Percentiles rank a stretch among this genome's conserved stretches.
phyloP scores from a whole-genome alignment of 2,888 invertebrate genomes.

The Dermolepida albohirtum region DNA sequence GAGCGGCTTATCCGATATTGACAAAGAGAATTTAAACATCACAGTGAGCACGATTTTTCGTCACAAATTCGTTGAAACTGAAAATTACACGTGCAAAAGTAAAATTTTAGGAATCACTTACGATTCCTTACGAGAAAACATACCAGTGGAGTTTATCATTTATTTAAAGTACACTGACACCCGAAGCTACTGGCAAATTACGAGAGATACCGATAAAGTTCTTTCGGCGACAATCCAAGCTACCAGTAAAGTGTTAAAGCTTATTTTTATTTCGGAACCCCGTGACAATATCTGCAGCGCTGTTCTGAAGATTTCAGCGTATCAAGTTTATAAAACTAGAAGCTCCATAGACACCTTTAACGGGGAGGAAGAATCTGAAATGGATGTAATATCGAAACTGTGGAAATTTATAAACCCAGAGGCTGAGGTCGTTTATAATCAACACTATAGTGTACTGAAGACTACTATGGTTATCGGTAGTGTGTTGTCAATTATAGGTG shows the following conservation, averaged over 20 bases:
- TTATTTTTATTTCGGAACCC: constrained; percentile 11
- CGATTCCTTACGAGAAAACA: background rate
- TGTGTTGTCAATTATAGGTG: constrained; percentile 11
- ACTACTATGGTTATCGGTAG: constrained; percentile 10
- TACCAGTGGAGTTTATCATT: background rate
- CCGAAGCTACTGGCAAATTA: background rate
- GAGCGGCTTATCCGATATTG: constrained; percentile 1
- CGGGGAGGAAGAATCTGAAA: background rate
- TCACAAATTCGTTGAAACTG: constrained; percentile 1
- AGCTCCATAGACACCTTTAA: background rate
- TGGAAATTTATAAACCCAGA: constrained; percentile 22
- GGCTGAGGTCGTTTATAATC: background rate
- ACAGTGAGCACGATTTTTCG: constrained; percentile 15
- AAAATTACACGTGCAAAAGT: constrained; percentile 3
- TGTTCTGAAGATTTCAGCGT: background rate
- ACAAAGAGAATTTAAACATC: constrained; percentile 13
- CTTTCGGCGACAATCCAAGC: background rate
- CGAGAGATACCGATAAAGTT: background rate
- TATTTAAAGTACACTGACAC: background rate
- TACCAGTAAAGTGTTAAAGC: constrained; percentile 8
- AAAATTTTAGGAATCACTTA: constrained; percentile 1
- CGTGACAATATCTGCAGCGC: background rate
- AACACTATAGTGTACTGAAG: constrained; percentile 12
- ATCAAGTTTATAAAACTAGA: constrained; percentile 5
- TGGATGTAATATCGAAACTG: constrained; percentile 29